These are phyloP conservation scores for Hydrolagus colliei DNA, from an alignment of 2,797 vertebrate species.

Conservation along the genomic window DNA sequence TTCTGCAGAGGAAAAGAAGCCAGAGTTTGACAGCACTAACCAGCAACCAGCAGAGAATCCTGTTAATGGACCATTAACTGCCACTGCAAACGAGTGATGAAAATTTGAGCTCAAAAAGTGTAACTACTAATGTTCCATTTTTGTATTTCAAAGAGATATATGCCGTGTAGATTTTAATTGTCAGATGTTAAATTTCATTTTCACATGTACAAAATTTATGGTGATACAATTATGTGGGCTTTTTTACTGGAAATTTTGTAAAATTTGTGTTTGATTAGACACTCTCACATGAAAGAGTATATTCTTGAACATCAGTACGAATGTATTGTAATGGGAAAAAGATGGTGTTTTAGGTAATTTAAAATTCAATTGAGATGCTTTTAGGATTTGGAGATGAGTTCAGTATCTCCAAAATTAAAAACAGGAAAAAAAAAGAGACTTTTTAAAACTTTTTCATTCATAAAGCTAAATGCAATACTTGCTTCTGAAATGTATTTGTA, in stretches of 20 bases:
- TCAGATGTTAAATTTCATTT: not conserved
- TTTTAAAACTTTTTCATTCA: not conserved
- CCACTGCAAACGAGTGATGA: not conserved
- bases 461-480: not conserved
- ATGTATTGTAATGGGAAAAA: not conserved
- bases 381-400: not conserved
- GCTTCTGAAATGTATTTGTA: not conserved
- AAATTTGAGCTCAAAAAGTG: not conserved
- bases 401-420: not conserved
- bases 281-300: not conserved
- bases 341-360: not conserved
- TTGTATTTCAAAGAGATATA: not conserved
- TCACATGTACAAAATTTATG: not conserved
- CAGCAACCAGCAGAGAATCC: not conserved
- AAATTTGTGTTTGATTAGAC: not conserved
- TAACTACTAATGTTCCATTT: not conserved
- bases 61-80: conserved; percentile 21
- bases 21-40: not conserved
- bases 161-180: not conserved
- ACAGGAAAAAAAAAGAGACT: not conserved
- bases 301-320: conserved; percentile 4
- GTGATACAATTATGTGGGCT: too few species aligned
- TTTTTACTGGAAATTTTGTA: conserved; percentile 3
- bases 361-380: conserved; percentile 8
- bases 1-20: not conserved